Evolutionary conservation across 2,888 invertebrate genomes (phyloP).

Genomic region (Mythimna ferrago): DNA sequence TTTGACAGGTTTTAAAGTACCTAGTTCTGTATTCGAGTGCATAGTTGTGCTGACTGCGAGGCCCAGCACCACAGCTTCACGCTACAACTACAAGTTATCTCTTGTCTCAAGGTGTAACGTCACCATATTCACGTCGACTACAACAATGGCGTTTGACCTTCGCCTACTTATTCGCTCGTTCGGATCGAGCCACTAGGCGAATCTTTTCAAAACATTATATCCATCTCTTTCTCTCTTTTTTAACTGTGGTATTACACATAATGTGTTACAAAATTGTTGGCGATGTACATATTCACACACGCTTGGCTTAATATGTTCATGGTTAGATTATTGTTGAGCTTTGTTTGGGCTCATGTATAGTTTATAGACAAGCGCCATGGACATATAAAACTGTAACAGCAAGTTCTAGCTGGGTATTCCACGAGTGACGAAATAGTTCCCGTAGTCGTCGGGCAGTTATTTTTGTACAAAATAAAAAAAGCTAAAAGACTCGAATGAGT

Average conservation of each 20-base stretch:
- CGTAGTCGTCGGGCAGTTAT: background rate
- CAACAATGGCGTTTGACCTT: slow-evolving; percentile 89
- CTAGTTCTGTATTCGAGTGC: slow-evolving; percentile 2
- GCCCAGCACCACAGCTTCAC: slow-evolving; percentile 59
- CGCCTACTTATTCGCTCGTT: slow-evolving; percentile 88
- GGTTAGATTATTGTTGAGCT: slow-evolving; percentile 43
- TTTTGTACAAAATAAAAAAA: slow-evolving; percentile 25
- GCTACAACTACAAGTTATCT: slow-evolving; percentile 73
- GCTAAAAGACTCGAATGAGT: background rate
- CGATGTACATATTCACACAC: slow-evolving; percentile 38
- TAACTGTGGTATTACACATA: slow-evolving; percentile 51
- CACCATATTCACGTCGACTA: slow-evolving; percentile 81
- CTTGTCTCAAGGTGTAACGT: slow-evolving; percentile 77
- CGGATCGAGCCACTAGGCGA: slow-evolving; percentile 82
- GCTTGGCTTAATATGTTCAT: slow-evolving; percentile 47
- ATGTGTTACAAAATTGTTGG: slow-evolving; percentile 54
- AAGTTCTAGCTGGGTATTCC: background rate
- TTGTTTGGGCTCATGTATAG: background rate
- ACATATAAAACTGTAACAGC: background rate
- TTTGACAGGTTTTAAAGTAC: background rate
- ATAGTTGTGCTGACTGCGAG: slow-evolving; percentile 18
- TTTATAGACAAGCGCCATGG: background rate
- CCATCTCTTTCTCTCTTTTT: slow-evolving; percentile 69
- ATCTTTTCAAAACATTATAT: slow-evolving; percentile 84
- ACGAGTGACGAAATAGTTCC: background rate